A percentile compares a stretch with the other conserved stretches of the same genome.
Conservation (phyloP, 2,888 invertebrate genomes). For the Augochlorella aurata region DNA sequence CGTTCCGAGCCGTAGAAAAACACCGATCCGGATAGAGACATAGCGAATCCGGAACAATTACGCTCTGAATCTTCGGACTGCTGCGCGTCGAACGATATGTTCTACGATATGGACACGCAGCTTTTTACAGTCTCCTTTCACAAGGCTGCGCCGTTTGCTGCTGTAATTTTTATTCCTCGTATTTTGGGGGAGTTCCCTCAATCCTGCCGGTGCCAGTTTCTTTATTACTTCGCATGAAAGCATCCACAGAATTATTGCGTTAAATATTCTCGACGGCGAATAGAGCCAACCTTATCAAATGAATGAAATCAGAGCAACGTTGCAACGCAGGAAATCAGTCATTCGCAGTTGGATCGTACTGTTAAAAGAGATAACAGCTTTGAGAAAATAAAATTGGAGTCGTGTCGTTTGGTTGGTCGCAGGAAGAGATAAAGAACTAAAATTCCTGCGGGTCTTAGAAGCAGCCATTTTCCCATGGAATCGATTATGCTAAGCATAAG, state of each 20-base stretch:
- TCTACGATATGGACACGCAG: neutral
- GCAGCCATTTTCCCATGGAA: no score
- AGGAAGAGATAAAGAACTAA: neutral
- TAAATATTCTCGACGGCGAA: no score
- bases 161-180: neutral
- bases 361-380: no score
- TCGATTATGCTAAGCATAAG: neutral
- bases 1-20: constrained; percentile 46
- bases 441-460: neutral
- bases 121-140: neutral
- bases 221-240: no score
- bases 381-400: no score
- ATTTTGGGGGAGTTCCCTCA: neutral
- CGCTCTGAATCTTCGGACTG: neutral
- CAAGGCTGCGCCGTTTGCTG: neutral
- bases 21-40: constrained; percentile 40
- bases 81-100: neutral
- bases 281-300: no score
- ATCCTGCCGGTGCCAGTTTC: neutral
- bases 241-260: no score
- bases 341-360: no score
- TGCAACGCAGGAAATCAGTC: no score
- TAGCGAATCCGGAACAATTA: constrained; percentile 49
- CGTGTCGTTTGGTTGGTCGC: no score
- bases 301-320: no score